Evolutionary conservation across 2,888 invertebrate genomes (phyloP).

Genomic region (Leucozona laternaria): DNA sequence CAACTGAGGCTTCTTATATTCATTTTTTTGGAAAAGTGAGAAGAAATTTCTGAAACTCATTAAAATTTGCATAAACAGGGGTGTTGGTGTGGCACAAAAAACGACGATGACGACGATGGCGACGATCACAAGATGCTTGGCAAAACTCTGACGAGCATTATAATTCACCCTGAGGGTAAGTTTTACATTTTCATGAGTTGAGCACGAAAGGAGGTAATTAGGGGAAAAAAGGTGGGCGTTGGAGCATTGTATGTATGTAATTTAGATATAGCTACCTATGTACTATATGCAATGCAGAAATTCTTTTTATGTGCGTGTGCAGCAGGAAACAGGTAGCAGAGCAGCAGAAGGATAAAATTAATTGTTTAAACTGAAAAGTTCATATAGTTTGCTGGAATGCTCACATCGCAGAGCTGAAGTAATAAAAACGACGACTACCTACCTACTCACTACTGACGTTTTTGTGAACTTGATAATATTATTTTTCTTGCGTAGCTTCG

Average conservation of each 20-base stretch:
- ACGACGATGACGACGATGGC: background rate
- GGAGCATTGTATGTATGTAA: constrained; percentile 9
- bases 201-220: constrained; percentile 63
- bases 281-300: constrained; percentile 7
- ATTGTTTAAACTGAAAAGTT: constrained; percentile 62
- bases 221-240: constrained; percentile 41
- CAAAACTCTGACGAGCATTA: constrained; percentile 39
- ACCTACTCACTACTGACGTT: background rate
- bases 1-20: constrained; percentile 7
- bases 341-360: constrained; percentile 18
- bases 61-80: constrained; percentile 68
- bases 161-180: constrained; percentile 43
- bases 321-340: background rate
- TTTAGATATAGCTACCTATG: background rate
- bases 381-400: constrained; percentile 12
- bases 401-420: background rate
- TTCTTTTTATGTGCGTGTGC: constrained; percentile 12
- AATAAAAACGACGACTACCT: background rate
- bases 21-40: constrained; percentile 6
- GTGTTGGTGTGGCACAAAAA: background rate
- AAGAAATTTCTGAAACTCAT: constrained; percentile 50
- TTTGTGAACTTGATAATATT: constrained; percentile 35
- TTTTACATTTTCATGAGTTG: constrained; percentile 62
- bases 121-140: constrained; percentile 25
- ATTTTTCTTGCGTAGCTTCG: constrained; percentile 13